Percentiles rank a stretch among this genome's conserved stretches.
Conservation (phyloP, 2,797 vertebrate genomes). For the Sebastes kiyomatsui region DNA sequence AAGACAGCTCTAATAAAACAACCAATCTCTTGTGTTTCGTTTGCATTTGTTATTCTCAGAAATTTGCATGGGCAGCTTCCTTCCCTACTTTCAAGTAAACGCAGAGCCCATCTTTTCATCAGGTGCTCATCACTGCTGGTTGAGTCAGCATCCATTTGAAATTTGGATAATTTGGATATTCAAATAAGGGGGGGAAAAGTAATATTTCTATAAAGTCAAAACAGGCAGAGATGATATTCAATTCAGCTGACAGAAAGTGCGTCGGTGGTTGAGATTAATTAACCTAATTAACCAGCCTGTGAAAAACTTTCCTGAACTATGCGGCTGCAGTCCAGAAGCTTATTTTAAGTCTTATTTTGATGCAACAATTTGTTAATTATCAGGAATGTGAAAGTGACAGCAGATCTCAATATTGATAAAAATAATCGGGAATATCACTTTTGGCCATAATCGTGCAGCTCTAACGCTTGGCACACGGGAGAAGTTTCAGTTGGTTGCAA, state of each 20-base stretch:
- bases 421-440: too few relatives aligned
- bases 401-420: too few relatives aligned
- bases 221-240: neutral
- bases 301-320: too few relatives aligned
- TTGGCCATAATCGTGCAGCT: too few relatives aligned
- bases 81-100: constrained; percentile 3
- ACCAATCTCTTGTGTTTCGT: neutral
- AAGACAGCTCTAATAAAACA: neutral
- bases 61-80: constrained; percentile 32
- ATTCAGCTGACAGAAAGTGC: neutral
- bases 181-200: constrained; percentile 6
- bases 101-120: neutral
- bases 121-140: neutral
- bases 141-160: neutral
- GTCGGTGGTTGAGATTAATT: neutral
- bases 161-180: constrained; percentile 29
- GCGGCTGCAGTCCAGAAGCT: too few relatives aligned
- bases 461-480: too few relatives aligned
- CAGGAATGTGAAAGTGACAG: too few relatives aligned
- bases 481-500: too few relatives aligned
- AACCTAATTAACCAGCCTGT: neutral
- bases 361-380: too few relatives aligned
- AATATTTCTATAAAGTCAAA: constrained; percentile 4
- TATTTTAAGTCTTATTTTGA: too few relatives aligned
- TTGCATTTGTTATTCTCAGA: constrained; percentile 28